A percentile compares a stretch with the other conserved stretches of the same genome.
Evolutionary conservation across 2,113 vertebrate species (phyloP).

Genomic region (Osmerus eperlanus): DNA sequence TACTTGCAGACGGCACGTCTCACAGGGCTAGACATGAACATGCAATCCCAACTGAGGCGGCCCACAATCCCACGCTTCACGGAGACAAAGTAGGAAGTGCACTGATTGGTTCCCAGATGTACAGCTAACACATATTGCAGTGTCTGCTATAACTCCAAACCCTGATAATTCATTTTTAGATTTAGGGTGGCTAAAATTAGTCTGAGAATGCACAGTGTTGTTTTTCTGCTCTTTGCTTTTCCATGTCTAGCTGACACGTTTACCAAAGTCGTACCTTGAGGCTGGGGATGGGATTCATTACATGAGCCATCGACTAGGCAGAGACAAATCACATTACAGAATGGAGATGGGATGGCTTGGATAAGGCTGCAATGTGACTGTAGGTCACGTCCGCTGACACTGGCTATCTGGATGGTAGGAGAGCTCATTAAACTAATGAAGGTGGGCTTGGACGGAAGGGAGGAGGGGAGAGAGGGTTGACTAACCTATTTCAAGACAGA

Average conservation of each 20-base stretch:
- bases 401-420: slow-evolving; percentile 42
- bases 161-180: slow-evolving; percentile 34
- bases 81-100: slow-evolving; percentile 5
- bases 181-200: slow-evolving; percentile 33
- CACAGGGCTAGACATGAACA: slow-evolving; percentile 44
- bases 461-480: slow-evolving; percentile 37
- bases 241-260: slow-evolving; percentile 6
- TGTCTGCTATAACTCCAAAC: slow-evolving; percentile 40
- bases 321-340: slow-evolving; percentile 41
- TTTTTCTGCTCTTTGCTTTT: neutral
- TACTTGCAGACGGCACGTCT: slow-evolving; percentile 43
- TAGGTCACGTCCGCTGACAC: slow-evolving; percentile 43
- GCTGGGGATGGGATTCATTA: slow-evolving; percentile 34
- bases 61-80: slow-evolving; percentile 44
- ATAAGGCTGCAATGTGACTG: slow-evolving; percentile 47
- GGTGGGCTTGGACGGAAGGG: slow-evolving; percentile 21
- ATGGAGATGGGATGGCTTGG: slow-evolving; percentile 38
- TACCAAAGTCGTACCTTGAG: slow-evolving; percentile 45
- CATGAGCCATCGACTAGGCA: slow-evolving; percentile 20
- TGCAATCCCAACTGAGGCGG: slow-evolving; percentile 49
- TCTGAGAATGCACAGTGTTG: neutral
- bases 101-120: slow-evolving; percentile 40
- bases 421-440: slow-evolving; percentile 70
- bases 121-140: slow-evolving; percentile 40
- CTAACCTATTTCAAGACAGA: slow-evolving; percentile 56